Base-by-base conservation (phyloP, 2,797 vertebrate genomes). In the Gambelia wislizenii region DNA sequence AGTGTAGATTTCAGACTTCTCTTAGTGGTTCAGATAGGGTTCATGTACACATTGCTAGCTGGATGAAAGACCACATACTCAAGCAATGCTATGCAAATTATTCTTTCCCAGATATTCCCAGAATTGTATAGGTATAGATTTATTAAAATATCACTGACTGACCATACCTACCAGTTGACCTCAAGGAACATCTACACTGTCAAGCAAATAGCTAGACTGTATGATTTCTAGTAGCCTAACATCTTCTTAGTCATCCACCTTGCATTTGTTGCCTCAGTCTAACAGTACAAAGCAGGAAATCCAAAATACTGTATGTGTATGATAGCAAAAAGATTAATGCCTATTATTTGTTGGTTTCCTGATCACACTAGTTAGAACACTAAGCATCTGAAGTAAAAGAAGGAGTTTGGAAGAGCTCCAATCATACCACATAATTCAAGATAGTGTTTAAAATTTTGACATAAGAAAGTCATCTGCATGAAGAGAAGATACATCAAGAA, bases 251-350 rank as follows among this genome's bases (percentile, higher is more conserved):
- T 4, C 44, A 67, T 20, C 12, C 9, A 36, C 10, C 52, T 54
- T 27, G 14, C 33, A 64, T 30, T 33, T 82, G 36, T 30, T 20
- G 18, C 59, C 27, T 94, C 96, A 95, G 93, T n/a, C n/a, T 90
- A 87, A 89, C 93, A 92, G 86, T 83, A 92, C 94, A 91, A 87
- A 93, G 90, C 91, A 94, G 95, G 92, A 96, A 96, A 95, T 96
- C 94, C 95, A 94, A 54, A 89, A 92, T 69, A n/a, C n/a, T n/a
- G n/a, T n/a, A 33, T 92, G 80, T 0, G 27, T 79, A 87, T 81
- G 79, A 86, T 8, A 61, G 92, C 89, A 84, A 91, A 93, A 92
- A 90, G 0, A 0, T 77, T 91, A 86, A 70, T 86, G 0, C 47
- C 14, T 54, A 54, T 10, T 54, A 33, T 79, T 42, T 39, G 14